Evolutionary conservation across 2,797 vertebrate genomes (phyloP).

Genomic region (Ctenopoma kingsleyae): DNA sequence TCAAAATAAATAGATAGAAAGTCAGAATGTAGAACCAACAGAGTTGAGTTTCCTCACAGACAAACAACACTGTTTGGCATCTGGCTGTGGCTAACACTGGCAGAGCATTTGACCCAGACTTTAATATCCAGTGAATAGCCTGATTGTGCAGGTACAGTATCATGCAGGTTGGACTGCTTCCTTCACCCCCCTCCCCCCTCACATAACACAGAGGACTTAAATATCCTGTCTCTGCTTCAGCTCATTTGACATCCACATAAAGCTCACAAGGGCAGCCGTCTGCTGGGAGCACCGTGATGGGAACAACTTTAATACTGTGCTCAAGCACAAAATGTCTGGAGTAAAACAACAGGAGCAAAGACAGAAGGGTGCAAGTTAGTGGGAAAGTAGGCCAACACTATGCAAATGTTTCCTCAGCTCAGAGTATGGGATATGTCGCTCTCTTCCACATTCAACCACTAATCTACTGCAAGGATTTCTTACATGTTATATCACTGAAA

Average conservation of each 20-base stretch:
- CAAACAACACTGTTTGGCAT: constrained; percentile 19
- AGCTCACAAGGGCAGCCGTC: constrained; percentile 33
- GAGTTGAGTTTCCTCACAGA: constrained; percentile 24
- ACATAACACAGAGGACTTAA: constrained; percentile 27
- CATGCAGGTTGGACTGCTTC: constrained; percentile 31
- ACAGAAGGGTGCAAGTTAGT: constrained; percentile 41
- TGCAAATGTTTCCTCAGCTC: constrained; percentile 67
- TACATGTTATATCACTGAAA: constrained; percentile 24
- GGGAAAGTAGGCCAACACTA: constrained; percentile 73
- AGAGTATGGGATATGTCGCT: constrained; percentile 42
- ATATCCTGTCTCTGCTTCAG: constrained; percentile 18
- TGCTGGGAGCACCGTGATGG: constrained; percentile 16
- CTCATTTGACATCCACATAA: constrained; percentile 34
- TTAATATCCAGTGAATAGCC: constrained; percentile 43
- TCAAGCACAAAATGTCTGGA: constrained; percentile 32
- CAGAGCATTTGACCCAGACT: constrained; percentile 42
- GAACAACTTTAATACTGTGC: constrained; percentile 25
- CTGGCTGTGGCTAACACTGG: constrained; percentile 28
- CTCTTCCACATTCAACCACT: constrained; percentile 31
- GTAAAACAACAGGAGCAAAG: constrained; percentile 50
- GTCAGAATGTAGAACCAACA: constrained; percentile 27
- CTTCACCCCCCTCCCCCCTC: constrained; percentile 1
- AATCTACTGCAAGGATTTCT: constrained; percentile 39
- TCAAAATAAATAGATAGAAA: neutral
- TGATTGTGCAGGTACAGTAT: constrained; percentile 56